Conservation (phyloP, 2,797 vertebrate genomes). For the Epinephelus coioides region DNA sequence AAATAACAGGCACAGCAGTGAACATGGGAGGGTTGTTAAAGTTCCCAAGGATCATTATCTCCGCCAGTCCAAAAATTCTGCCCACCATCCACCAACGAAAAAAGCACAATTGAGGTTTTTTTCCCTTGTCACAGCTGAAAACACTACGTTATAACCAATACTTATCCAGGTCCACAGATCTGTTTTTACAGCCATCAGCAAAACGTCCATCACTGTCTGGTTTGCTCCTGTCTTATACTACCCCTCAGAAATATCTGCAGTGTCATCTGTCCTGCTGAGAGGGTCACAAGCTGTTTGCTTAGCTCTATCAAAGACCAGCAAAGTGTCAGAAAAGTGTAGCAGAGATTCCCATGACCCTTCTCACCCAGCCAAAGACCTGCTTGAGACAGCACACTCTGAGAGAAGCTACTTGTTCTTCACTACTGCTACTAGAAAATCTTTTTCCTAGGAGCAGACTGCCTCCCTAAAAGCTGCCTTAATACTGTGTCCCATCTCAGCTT, state of each 20-base stretch:
- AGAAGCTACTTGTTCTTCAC: conserved; percentile 15
- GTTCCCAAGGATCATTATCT: conserved; percentile 35
- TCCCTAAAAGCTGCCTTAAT: conserved; percentile 33
- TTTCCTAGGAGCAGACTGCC: conserved; percentile 10
- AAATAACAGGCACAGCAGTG: conserved; percentile 42
- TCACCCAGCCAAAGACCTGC: conserved; percentile 31
- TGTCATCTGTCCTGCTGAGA: conserved; percentile 32
- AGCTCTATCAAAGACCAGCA: conserved; percentile 34
- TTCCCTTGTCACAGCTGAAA: conserved; percentile 17
- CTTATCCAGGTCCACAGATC: conserved; percentile 8
- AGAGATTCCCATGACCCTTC: conserved; percentile 44
- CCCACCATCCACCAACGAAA: conserved; percentile 14
- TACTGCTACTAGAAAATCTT: conserved; percentile 4
- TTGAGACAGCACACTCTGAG: conserved; percentile 21
- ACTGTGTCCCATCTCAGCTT: conserved; percentile 11
- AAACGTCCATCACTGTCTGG: conserved; percentile 19
- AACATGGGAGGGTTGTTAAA: conserved; percentile 10
- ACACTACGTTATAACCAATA: conserved; percentile 17
- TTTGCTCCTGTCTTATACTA: conserved; percentile 14
- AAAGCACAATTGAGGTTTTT: conserved; percentile 8
- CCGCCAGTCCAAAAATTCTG: conserved; percentile 4
- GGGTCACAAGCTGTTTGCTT: conserved; percentile 28
- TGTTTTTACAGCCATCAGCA: conserved; percentile 36
- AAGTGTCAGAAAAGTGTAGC: conserved; percentile 44
- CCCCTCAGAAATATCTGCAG: conserved; percentile 41